These are phyloP conservation scores for Pocillopora meandrina DNA, from an alignment of 92 coral and sea anemone species.

Conservation along the genomic window DNA sequence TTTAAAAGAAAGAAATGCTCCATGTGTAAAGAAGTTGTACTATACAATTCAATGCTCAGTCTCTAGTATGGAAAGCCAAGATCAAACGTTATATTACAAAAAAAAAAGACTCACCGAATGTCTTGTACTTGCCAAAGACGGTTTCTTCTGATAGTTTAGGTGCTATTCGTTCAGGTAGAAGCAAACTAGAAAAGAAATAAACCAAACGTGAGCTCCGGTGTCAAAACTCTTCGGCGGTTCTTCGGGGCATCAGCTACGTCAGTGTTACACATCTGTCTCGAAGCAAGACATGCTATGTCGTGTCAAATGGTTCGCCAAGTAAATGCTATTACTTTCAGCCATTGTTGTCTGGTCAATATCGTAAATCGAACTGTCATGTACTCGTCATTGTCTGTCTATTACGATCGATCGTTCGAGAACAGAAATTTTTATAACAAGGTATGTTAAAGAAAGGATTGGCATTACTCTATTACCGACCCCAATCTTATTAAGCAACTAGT, in stretches of 20 bases:
- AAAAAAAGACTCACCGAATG: constrained; percentile 12
- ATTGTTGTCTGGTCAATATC: constrained; percentile 23
- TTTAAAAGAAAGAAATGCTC: too few relatives aligned
- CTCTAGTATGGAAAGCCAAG: not conserved
- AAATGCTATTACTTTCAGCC: not conserved
- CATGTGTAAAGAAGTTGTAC: not conserved
- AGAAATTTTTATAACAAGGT: not conserved
- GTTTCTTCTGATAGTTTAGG: not conserved
- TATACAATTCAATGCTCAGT: not conserved
- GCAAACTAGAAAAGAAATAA: not conserved
- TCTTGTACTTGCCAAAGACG: not conserved
- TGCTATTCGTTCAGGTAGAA: not conserved
- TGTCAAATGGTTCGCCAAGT: not conserved
- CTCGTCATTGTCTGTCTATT: not conserved
- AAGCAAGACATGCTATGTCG: not conserved
- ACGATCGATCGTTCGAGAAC: constrained; percentile 14
- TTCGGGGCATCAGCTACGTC: not conserved
- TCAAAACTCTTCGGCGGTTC: not conserved
- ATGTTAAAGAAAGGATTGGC: not conserved
- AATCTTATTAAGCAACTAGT: not conserved
- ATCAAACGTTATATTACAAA: not conserved
- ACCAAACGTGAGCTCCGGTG: not conserved
- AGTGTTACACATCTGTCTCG: not conserved
- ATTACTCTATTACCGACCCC: not conserved
- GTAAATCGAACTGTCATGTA: not conserved